Evolutionary conservation across 2,113 vertebrate species (phyloP).

Genomic region (Gambusia affinis): DNA sequence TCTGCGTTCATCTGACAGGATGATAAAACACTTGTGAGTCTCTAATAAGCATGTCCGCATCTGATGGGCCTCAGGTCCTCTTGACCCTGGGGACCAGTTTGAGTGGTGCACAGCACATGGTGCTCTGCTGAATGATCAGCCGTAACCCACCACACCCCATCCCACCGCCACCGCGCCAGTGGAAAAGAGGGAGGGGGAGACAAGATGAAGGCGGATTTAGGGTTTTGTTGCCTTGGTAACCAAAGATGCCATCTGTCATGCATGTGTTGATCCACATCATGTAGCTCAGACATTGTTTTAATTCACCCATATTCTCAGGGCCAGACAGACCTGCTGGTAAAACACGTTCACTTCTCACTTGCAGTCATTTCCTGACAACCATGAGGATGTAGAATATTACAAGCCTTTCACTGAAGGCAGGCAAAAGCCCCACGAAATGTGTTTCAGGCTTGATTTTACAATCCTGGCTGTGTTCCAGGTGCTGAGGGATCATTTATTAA

Average conservation of each 20-base stretch:
- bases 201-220: constrained; percentile 51
- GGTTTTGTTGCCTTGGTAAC: constrained; percentile 81
- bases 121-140: constrained; percentile 62
- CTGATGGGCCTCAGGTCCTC: constrained; percentile 73
- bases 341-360: not conserved
- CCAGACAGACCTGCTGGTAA: constrained; percentile 35
- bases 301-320: constrained; percentile 63
- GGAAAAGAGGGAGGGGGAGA: constrained; percentile 28
- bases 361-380: not conserved
- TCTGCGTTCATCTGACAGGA: constrained; percentile 65
- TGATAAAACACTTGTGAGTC: constrained; percentile 76
- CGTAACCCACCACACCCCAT: constrained; percentile 20
- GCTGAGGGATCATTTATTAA: constrained; percentile 45
- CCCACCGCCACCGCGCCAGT: constrained; percentile 11
- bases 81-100: constrained; percentile 87
- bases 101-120: constrained; percentile 77
- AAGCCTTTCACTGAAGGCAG: not conserved
- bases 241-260: constrained; percentile 77
- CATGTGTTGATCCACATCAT: constrained; percentile 73
- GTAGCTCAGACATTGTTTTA: constrained; percentile 71
- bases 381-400: not conserved
- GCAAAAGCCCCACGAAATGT: not conserved
- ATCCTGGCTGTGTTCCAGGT: constrained; percentile 39
- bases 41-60: constrained; percentile 76
- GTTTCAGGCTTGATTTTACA: constrained; percentile 37